These are phyloP conservation scores for Noctua janthina DNA, from an alignment of 2,888 invertebrate species.

Conservation along the genomic window DNA sequence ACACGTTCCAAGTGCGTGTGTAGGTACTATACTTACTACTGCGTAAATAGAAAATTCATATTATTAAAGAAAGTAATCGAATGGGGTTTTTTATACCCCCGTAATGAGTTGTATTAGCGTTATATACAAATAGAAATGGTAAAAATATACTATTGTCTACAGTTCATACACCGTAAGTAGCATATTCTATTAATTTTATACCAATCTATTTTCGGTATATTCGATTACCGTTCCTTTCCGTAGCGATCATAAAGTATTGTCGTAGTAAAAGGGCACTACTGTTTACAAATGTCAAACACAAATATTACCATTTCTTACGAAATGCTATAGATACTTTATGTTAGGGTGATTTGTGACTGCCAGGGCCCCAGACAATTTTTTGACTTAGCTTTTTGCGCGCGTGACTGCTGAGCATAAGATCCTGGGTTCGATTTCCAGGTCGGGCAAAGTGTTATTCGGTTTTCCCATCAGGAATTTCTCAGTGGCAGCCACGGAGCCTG, in stretches of 20 bases:
- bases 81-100: background rate
- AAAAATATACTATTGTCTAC: background rate
- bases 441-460: too few species aligned
- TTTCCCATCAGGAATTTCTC: too few species aligned
- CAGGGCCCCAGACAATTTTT: too few species aligned
- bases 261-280: background rate
- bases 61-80: conserved; percentile 10
- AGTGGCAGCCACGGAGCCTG: too few species aligned
- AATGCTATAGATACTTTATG: background rate
- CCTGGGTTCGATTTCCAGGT: too few species aligned
- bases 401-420: too few species aligned
- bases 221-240: conserved; percentile 5
- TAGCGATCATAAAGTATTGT: background rate
- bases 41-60: conserved; percentile 6
- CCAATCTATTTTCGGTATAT: background rate
- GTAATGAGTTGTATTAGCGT: background rate
- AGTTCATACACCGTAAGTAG: background rate
- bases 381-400: too few species aligned
- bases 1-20: conserved; percentile 19
- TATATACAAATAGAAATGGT: conserved; percentile 6
- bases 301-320: conserved; percentile 15
- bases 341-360: too few species aligned
- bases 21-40: background rate
- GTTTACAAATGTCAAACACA: conserved; percentile 23
- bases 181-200: background rate